Conservation (phyloP, 2,797 vertebrate species). For the Pipistrellus pipistrellus region DNA sequence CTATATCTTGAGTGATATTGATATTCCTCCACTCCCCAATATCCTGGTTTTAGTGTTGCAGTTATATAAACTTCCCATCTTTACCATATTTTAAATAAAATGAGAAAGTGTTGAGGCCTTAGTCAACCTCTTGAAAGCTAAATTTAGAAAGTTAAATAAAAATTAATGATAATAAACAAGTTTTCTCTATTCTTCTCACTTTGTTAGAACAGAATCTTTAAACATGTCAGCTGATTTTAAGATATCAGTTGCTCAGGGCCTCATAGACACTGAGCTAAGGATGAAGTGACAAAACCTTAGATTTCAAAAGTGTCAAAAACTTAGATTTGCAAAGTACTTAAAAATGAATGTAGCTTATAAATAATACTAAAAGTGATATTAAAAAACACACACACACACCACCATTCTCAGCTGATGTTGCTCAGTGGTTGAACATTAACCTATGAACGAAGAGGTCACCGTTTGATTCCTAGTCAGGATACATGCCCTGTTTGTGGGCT, state of each 20-base stretch:
- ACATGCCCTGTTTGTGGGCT: too few relatives aligned
- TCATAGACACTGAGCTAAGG: conserved; percentile 8
- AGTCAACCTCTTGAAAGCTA: conserved; percentile 4
- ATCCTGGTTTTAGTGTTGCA: conserved; percentile 6
- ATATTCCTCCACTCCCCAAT: neutral
- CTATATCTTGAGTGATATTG: neutral
- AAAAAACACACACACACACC: too few relatives aligned
- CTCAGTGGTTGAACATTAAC: too few relatives aligned
- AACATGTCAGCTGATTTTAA: conserved; percentile 14
- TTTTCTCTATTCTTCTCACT: neutral
- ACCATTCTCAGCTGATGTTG: too few relatives aligned
- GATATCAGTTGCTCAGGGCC: neutral
- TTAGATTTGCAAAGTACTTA: conserved; percentile 25
- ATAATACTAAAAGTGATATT: neutral
- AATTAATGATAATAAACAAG: conserved; percentile 24
- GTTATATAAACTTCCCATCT: conserved; percentile 38
- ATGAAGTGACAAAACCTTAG: neutral
- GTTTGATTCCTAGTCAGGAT: too few relatives aligned
- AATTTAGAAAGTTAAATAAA: conserved; percentile 52
- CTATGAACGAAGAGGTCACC: too few relatives aligned
- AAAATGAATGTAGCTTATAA: neutral
- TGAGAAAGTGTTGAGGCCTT: neutral
- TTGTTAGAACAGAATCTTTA: conserved; percentile 21
- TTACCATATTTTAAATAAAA: conserved; percentile 54
- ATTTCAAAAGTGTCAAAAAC: conserved; percentile 35